phyloP scores from a whole-genome alignment of 2,797 vertebrate species.

The Sebastes melanostomus region DNA sequence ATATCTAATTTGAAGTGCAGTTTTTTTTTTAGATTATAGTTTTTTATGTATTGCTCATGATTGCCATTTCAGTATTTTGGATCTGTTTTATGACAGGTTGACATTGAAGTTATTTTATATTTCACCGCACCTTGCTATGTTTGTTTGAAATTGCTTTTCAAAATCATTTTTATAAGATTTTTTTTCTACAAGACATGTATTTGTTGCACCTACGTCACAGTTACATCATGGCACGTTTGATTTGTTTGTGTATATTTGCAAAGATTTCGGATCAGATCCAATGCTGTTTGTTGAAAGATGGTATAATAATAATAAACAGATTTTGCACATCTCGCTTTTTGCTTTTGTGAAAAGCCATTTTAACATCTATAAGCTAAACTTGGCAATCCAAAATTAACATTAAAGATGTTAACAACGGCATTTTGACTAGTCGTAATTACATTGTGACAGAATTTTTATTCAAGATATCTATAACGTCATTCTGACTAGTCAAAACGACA shows the following conservation, averaged over 20 bases:
- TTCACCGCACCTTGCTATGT: conserved; percentile 9
- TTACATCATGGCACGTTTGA: not conserved
- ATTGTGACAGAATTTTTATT: no score
- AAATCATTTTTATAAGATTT: conserved; percentile 18
- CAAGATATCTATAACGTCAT: no score
- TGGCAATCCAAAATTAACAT: no score
- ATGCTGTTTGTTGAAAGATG: conserved; percentile 10
- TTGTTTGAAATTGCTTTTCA: conserved; percentile 16
- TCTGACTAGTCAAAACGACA: no score
- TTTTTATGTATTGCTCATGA: not conserved
- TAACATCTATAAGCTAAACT: no score
- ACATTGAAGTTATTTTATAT: conserved; percentile 18
- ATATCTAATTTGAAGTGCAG: conserved; percentile 1
- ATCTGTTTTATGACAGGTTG: conserved; percentile 14
- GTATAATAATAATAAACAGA: conserved; percentile 53
- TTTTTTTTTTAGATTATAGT: not conserved
- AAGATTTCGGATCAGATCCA: conserved; percentile 3
- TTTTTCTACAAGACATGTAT: conserved; percentile 35
- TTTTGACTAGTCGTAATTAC: no score
- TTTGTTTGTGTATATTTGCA: conserved; percentile 68
- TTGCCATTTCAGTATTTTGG: conserved; percentile 54
- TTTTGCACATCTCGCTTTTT: conserved; percentile 35
- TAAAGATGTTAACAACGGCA: no score
- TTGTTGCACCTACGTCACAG: not conserved
- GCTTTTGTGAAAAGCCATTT: no score